These are phyloP conservation scores for Ectropis grisescens DNA, from an alignment of 1,140 invertebrate species.

Conservation along the genomic window DNA sequence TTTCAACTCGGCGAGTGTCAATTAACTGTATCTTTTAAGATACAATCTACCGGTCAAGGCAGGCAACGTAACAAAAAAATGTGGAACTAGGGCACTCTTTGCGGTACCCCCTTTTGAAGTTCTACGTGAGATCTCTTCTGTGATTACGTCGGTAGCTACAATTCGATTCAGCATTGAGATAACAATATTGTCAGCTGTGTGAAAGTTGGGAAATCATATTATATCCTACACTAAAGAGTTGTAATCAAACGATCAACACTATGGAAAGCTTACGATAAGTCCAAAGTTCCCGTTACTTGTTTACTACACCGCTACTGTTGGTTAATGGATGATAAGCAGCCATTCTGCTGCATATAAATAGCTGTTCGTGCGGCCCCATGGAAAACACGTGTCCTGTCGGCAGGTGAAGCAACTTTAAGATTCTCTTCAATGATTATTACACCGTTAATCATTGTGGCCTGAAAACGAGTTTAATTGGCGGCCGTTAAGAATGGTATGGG, in stretches of 20 bases:
- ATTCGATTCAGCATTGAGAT: too few relatives aligned
- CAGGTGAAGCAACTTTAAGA: conserved; percentile 20
- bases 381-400: conserved; percentile 20
- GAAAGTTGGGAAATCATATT: too few relatives aligned
- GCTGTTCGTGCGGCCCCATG: conserved; percentile 13
- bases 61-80: background rate
- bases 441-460: conserved; percentile 10
- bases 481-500: conserved; percentile 10
- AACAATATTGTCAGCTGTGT: too few relatives aligned
- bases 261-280: too few relatives aligned
- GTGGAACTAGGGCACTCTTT: conserved; percentile 12
- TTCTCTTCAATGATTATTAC: conserved; percentile 13
- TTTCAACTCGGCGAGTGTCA: too few relatives aligned
- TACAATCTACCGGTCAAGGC: too few relatives aligned
- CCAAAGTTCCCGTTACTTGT: too few relatives aligned
- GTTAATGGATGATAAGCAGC: conserved; percentile 31
- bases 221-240: too few relatives aligned
- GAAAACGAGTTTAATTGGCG: conserved; percentile 9
- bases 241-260: too few relatives aligned
- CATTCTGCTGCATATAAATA: conserved; percentile 30
- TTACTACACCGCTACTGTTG: conserved; percentile 24
- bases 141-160: conserved; percentile 13
- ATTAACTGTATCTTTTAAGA: too few relatives aligned
- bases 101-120: conserved; percentile 18
- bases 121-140: conserved; percentile 16